These are phyloP conservation scores for Dichetophora obliterata DNA, from an alignment of 2,888 invertebrate genomes.

Conservation along the genomic window DNA sequence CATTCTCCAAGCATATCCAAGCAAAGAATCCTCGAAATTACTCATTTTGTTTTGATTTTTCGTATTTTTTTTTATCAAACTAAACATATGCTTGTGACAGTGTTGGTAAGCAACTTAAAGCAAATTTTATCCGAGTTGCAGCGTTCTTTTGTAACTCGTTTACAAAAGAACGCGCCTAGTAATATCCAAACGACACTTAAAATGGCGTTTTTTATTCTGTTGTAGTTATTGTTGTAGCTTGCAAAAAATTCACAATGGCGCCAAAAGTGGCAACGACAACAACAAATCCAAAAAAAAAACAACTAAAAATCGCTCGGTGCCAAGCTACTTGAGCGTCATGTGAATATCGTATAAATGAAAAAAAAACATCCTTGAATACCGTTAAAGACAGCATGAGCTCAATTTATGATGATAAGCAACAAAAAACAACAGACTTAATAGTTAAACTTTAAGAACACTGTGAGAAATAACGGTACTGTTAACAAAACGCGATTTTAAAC, in stretches of 20 bases:
- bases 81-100: no score
- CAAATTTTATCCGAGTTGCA: no score
- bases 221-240: not conserved
- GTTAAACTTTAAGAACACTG: no score
- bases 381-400: not conserved
- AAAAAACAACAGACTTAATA: no score
- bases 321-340: not conserved
- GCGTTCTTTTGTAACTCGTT: no score
- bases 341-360: not conserved
- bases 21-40: no score
- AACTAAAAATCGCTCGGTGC: not conserved
- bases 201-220: not conserved
- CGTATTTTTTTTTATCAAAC: no score
- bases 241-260: not conserved
- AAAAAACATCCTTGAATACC: not conserved
- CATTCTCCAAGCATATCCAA: no score
- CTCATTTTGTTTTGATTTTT: no score
- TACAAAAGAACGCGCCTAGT: no score
- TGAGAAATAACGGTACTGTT: no score
- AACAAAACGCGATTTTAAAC: not conserved
- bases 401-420: not conserved
- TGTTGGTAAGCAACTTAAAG: no score
- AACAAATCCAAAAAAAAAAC: not conserved
- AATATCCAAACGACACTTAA: not conserved
- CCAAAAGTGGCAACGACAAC: slow-evolving; percentile 6